phyloP scores from a whole-genome alignment of 2,888 invertebrate genomes.

The Yponomeuta malinellus region DNA sequence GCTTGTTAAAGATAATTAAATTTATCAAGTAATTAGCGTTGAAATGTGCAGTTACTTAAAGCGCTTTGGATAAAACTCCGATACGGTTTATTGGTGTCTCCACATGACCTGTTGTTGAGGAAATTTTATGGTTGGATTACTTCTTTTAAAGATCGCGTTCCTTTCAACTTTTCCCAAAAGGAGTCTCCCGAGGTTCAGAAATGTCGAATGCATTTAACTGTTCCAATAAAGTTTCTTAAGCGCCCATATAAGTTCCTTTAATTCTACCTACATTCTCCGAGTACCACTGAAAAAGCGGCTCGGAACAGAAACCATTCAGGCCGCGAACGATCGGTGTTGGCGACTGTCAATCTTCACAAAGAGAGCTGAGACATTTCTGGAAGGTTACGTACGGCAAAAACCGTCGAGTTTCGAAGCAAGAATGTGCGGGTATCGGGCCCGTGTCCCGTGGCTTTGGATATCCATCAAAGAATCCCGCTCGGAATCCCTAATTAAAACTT shows the following conservation, averaged over 20 bases:
- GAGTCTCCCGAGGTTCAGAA: background rate
- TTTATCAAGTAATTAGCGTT: background rate
- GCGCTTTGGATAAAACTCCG: background rate
- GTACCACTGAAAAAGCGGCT: background rate
- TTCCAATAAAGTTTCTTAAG: background rate
- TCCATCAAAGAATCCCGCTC: conserved; percentile 59
- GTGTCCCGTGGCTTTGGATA: conserved; percentile 26
- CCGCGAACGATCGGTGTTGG: background rate
- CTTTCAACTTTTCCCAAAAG: background rate
- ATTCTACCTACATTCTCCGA: background rate
- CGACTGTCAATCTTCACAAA: conserved; percentile 1
- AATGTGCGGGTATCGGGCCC: conserved; percentile 47
- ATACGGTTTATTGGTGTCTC: background rate
- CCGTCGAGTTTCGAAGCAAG: conserved; percentile 59
- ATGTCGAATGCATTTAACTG: background rate
- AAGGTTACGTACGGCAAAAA: conserved; percentile 47
- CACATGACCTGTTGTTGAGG: background rate
- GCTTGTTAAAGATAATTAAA: conserved; percentile 2
- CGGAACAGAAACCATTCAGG: background rate
- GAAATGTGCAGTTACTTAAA: background rate
- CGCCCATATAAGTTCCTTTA: background rate
- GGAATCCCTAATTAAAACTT: conserved; percentile 75
- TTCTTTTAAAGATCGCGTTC: too few relatives aligned
- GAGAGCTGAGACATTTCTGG: background rate
- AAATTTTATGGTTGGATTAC: too few relatives aligned